Evolutionary conservation across 2,888 invertebrate species (phyloP), one percentile per base, ranked within the genome.

Genomic region (Drosophila villosipedis): DNA sequence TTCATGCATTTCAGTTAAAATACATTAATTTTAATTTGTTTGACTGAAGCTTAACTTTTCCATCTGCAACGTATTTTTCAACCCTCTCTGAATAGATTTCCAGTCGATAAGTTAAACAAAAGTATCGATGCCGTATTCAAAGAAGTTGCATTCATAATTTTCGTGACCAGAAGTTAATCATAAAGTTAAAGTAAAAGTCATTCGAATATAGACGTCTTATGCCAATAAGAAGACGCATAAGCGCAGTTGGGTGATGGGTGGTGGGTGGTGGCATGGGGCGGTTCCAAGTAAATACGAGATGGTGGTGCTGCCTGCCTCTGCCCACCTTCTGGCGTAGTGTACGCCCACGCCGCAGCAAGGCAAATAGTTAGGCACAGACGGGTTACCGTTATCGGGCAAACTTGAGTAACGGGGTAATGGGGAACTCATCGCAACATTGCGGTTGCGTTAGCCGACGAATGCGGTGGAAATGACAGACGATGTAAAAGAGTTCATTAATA

Each of bases 401-500:
- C 54, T 59, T 28, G 64, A 43, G 52, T 22, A 33, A 10, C 25
- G 47, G 31, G 30, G 19, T 28, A 16, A 30, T 25, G 66, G 64
- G 52, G 35, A 50, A 58, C 30, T 53, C 58, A 41, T 61, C 31
- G 63, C 66, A 75, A 76, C 63, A 70, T 65, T 69, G 83, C 47
- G 74, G 79, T 70, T 80, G 73, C 68, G 69, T 76, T 71, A 47
- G 73, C 50, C 79, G 30, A 58, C 71, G 84, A 85, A 84, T 63
- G 61, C 76, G 59, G 76, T 88, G 90, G 78, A 81, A 85, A 88
- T 84, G 86, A 83, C 80, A 88, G 90, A 88, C 90, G 84, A 82
- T 83, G 84, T 83, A 86, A 86, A 84, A 86, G 90, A 89, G 89
- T 90, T 88, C 84, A 88, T 88, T 88, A 88, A 88, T 88, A 86